Evolutionary conservation across 2,797 vertebrate genomes (phyloP), one percentile per base, ranked within the genome.

Genomic region (Triplophysa yarkandensis): DNA sequence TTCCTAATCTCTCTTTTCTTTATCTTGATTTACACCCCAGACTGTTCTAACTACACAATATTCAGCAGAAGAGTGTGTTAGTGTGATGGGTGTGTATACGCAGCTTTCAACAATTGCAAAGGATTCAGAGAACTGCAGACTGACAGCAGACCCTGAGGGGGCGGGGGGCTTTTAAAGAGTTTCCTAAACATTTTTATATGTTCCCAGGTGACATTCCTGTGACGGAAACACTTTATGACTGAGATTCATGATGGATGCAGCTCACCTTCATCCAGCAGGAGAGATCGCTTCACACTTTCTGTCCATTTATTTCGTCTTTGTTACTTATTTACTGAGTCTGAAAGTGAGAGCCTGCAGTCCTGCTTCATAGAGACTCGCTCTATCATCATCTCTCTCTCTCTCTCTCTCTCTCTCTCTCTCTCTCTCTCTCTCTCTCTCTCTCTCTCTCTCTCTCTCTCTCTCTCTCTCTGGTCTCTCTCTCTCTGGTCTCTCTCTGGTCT

Each of bases 291-390:
- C 52, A 58, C 63, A 67, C 52, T 34, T 50, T 65, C 65, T 34
- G 34, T 70, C 67, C 55, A 36, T 68, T 70, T 36, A 61, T 71
- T 68, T 64, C 34, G 43, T 68, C 46, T 71, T 25, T 44, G 58
- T 62, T 62, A 54, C 76, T 70, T 62, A 70, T 74, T 50, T 66
- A 48, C 55, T 30, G 32, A 36, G 52, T 64, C 72, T 64, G 44
- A 74, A 76, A 76, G 57, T 64, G 30, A 74, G 44, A 70, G 46
- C 67, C 67, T 68, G 67, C 62, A 80, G 28, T 46, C 48, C 21
- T n/a, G 71, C 34, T 80, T 75, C 52, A 71, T 14, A 23, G 54
- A 44, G n/a, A 77, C 11, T 25, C 25, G 3, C 46, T 50, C 50
- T 14, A 58, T 77, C 17, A 25, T 43, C 41, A 17, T 27, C 60